Conservation (phyloP, 2,113 vertebrate species). For the Marcusenius ussheri region DNA sequence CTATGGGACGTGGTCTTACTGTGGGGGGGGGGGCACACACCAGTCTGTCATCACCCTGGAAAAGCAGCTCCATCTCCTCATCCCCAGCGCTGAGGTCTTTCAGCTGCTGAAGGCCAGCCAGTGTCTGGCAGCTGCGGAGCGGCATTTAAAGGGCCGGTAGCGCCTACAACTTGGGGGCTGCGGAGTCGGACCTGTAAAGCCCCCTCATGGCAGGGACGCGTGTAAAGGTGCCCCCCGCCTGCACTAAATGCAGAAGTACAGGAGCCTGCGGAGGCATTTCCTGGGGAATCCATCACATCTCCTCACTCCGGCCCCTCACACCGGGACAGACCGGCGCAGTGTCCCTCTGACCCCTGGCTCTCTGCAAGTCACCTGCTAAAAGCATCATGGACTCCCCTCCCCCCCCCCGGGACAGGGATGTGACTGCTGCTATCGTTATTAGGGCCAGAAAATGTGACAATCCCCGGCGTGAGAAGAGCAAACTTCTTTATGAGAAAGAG, state of each 20-base stretch:
- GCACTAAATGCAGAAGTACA: background rate
- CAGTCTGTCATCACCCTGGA: background rate
- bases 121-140: background rate
- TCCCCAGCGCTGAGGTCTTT: background rate
- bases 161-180: background rate
- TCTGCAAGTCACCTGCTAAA: constrained; percentile 14
- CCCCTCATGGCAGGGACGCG: background rate
- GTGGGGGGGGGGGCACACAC: background rate
- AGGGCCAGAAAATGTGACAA: background rate
- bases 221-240: background rate
- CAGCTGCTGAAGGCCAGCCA: background rate
- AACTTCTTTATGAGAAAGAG: background rate
- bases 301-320: background rate
- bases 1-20: background rate
- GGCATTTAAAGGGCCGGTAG: background rate
- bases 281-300: constrained; percentile 16
- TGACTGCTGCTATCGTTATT: background rate
- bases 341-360: constrained; percentile 8
- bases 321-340: background rate
- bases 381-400: background rate
- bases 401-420: background rate
- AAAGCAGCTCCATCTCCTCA: background rate
- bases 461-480: background rate
- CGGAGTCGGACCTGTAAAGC: background rate
- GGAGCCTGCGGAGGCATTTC: background rate